Percentiles rank a stretch among this genome's conserved stretches.
Evolutionary conservation across 2,797 vertebrate genomes (phyloP).

Genomic region (Phalanger gymnotis): DNA sequence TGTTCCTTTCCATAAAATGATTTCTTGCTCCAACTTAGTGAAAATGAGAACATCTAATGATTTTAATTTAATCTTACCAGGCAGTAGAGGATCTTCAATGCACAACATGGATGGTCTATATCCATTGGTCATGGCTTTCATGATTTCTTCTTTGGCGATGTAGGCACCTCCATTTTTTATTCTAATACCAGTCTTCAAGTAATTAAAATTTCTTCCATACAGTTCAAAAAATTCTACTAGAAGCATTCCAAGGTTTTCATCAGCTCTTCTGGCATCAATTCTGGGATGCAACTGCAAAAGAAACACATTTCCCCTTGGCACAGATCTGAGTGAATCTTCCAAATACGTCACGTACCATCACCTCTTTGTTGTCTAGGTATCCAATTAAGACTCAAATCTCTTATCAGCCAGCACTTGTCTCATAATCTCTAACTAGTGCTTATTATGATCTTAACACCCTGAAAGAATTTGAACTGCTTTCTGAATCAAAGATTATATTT

Average conservation of each 20-base stretch:
- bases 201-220: constrained; percentile 99
- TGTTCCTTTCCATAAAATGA: neutral
- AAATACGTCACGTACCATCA: rapidly evolving
- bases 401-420: neutral
- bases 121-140: constrained; percentile 96
- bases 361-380: neutral
- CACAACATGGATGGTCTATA: constrained; percentile 97
- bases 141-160: constrained; percentile 97
- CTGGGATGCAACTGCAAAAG: constrained; percentile 93
- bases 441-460: neutral
- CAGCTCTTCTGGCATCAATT: constrained; percentile 93
- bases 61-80: constrained; percentile 85
- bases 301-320: neutral
- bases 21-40: neutral
- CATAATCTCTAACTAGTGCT: neutral
- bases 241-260: constrained; percentile 96
- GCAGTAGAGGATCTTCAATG: constrained; percentile 97
- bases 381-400: neutral
- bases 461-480: neutral
- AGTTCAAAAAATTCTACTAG: constrained; percentile 99
- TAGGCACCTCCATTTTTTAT: constrained; percentile 97
- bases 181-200: constrained; percentile 98
- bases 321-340: neutral
- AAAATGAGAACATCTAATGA: neutral
- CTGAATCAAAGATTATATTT: neutral